Evolutionary conservation across 2,888 invertebrate genomes (phyloP), one percentile per base, ranked within the genome.

Genomic region (Phaedon cochleariae): DNA sequence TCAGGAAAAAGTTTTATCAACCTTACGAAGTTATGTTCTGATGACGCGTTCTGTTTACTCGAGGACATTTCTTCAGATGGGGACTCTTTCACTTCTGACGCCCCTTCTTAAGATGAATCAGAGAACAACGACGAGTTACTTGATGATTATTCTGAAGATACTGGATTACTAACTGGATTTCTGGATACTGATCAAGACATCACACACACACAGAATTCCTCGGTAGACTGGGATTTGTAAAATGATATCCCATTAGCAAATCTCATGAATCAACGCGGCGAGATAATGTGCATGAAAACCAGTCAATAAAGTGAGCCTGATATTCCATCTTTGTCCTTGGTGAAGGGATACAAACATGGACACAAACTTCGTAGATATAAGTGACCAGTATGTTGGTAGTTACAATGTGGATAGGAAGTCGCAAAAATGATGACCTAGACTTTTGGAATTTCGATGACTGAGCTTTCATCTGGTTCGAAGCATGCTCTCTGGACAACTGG

Each of bases 1-100:
- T 10, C 34, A 9, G 34, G 34, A 34, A 34, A 34, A 34, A 10
- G 34, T 34, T 34, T 34, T 6, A 34, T 34, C 34, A 10, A 34
- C 34, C 34, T 34, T 34, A 10, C 34, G 7, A 34, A 6, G 10
- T 9, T 34, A 34, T 34, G 7, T 34, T 34, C 34, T 34, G 34
- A 34, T 6, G 34, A 34, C 10, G 34, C 34, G 34, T 34, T 34
- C 34, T 9, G 34, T 34, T 9, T 9, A 34, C n/a, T n/a, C n/a
- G n/a, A 10, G 10, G 10, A 34, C 34, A 51, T 51, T 51, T 21
- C 51, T 51, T 20, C 51, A 51, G 51, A 51, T 6, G 51, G 3
- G 20, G 51, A 21, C 51, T 51, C 51, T 18, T 51, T 51, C 21
- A 51, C 51, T 51, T 51, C 51, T 18, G 21, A 18, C 4, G 51